Evolutionary conservation across 2,888 invertebrate species (phyloP).

Genomic region (Parthenolecanium corni): DNA sequence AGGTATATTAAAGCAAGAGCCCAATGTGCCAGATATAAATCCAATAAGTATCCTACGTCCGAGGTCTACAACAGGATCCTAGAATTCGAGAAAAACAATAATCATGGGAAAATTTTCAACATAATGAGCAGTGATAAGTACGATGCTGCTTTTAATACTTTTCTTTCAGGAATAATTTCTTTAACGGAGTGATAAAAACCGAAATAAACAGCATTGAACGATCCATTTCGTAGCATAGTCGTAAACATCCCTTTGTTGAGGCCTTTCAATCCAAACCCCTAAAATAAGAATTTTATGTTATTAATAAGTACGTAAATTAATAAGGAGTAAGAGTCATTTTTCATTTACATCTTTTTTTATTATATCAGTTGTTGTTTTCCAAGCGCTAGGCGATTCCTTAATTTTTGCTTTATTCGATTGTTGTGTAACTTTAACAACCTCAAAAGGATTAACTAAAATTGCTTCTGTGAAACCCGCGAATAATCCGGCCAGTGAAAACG

Average conservation of each 20-base stretch:
- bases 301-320: background rate
- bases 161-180: slow-evolving; percentile 53
- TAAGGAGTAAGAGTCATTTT: background rate
- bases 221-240: slow-evolving; percentile 76
- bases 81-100: background rate
- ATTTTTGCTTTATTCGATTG: slow-evolving; percentile 60
- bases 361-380: slow-evolving; percentile 67
- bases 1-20: slow-evolving; percentile 81
- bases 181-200: slow-evolving; percentile 90
- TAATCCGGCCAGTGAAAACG: slow-evolving; percentile 76
- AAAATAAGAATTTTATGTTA: slow-evolving; percentile 14
- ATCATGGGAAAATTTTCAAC: background rate
- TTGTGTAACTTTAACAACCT: slow-evolving; percentile 86
- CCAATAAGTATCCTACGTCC: slow-evolving; percentile 68
- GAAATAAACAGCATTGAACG: slow-evolving; percentile 89
- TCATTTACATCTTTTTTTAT: slow-evolving; percentile 46
- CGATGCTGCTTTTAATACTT: slow-evolving; percentile 41
- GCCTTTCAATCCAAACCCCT: slow-evolving; percentile 67
- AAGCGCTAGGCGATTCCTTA: slow-evolving; percentile 59
- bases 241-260: slow-evolving; percentile 80
- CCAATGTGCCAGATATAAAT: slow-evolving; percentile 74
- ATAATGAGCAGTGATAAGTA: background rate
- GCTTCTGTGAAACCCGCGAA: slow-evolving; percentile 86
- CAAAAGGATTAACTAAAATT: slow-evolving; percentile 83
- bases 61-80: slow-evolving; percentile 60